Evolutionary conservation across 2,113 vertebrate species (phyloP).

Genomic region (Hemiscyllium ocellatum): DNA sequence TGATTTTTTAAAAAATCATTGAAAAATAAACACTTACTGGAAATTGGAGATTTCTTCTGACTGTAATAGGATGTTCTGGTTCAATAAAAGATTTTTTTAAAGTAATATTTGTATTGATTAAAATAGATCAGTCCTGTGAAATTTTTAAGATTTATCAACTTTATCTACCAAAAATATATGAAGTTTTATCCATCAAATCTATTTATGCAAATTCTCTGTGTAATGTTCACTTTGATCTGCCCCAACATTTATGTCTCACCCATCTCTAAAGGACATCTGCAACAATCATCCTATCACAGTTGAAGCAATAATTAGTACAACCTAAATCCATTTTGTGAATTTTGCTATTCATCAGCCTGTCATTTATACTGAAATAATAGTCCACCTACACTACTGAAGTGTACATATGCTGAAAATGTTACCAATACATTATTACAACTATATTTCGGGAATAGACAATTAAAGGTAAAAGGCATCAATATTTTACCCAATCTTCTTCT

Average conservation of each 20-base stretch:
- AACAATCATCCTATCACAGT: not conserved
- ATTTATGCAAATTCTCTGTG: not conserved
- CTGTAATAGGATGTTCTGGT: not conserved
- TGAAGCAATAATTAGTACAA: not conserved
- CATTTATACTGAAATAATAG: not conserved
- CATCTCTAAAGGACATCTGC: not conserved
- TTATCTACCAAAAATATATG: not conserved
- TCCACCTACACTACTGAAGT: not conserved
- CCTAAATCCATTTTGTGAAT: not conserved
- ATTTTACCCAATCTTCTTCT: slow-evolving; percentile 87
- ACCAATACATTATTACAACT: not conserved
- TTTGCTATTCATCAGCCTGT: not conserved
- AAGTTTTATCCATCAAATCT: not conserved
- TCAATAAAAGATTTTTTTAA: not conserved
- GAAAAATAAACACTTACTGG: not conserved
- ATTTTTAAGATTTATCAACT: not conserved
- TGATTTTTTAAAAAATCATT: not conserved
- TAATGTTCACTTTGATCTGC: not conserved
- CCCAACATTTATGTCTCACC: not conserved
- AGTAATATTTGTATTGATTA: not conserved
- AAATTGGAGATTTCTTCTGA: not conserved
- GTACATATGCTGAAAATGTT: not conserved
- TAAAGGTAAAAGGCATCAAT: not conserved
- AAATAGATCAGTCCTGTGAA: not conserved
- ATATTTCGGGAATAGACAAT: not conserved